phyloP scores from a whole-genome alignment of 2,113 vertebrate genomes.

The Microtus ochrogaster region DNA sequence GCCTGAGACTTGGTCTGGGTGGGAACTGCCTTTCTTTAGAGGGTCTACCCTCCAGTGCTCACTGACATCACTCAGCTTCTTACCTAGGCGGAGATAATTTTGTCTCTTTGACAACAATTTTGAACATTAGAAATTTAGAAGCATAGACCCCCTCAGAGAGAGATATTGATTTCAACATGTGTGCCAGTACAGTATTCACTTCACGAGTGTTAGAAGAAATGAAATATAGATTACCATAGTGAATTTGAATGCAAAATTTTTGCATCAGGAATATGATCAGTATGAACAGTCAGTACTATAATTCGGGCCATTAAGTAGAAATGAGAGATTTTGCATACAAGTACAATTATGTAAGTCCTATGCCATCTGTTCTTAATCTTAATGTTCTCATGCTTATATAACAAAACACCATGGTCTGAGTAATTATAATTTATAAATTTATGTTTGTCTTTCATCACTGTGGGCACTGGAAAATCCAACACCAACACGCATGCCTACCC shows the following conservation, averaged over 20 bases:
- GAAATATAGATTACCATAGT: constrained; percentile 12
- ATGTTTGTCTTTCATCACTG: neutral
- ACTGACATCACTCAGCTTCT: neutral
- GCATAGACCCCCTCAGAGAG: neutral
- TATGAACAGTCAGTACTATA: neutral
- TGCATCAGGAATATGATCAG: neutral
- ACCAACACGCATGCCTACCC: neutral
- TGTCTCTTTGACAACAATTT: constrained; percentile 1
- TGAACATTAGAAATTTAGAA: constrained; percentile 20
- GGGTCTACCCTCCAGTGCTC: neutral
- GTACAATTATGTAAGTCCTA: neutral
- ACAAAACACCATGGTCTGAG: neutral
- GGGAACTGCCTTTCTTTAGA: neutral
- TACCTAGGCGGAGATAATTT: constrained; percentile 4
- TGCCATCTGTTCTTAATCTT: neutral
- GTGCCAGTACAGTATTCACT: neutral
- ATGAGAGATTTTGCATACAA: neutral
- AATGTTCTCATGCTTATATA: neutral
- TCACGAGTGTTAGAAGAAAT: constrained; percentile 4
- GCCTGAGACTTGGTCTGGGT: neutral
- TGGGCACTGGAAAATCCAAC: neutral
- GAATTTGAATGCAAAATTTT: neutral
- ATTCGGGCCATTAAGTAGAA: constrained; percentile 18
- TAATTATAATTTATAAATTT: neutral
- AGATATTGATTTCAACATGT: constrained; percentile 34